phyloP scores from a whole-genome alignment of 2,888 invertebrate genomes.

The Trachelus tabidus region DNA sequence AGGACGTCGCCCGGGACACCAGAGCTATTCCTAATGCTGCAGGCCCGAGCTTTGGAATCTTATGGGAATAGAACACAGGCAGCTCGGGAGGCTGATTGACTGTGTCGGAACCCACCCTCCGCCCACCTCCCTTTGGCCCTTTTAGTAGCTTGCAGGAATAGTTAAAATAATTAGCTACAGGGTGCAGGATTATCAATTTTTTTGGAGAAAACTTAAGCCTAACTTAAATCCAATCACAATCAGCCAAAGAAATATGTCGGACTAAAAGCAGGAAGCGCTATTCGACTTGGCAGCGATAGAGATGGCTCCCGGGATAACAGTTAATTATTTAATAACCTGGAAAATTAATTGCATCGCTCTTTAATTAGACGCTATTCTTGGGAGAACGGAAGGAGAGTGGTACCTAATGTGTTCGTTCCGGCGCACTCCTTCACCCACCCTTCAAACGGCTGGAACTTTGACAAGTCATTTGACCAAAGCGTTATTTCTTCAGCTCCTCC shows the following conservation, averaged over 20 bases:
- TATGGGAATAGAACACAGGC: constrained; percentile 7
- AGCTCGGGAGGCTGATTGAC: background rate
- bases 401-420: too few species aligned
- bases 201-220: constrained; percentile 8
- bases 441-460: background rate
- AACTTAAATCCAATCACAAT: constrained; percentile 30
- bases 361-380: constrained; percentile 42
- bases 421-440: background rate
- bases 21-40: background rate
- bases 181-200: constrained; percentile 47
- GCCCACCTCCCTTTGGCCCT: background rate
- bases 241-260: constrained; percentile 13
- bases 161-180: constrained; percentile 51
- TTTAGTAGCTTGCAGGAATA: constrained; percentile 34
- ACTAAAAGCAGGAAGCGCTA: background rate
- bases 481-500: background rate
- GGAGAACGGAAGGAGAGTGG: background rate
- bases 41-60: background rate
- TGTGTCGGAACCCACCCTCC: background rate
- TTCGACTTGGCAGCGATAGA: constrained; percentile 26
- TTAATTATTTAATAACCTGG: constrained; percentile 62
- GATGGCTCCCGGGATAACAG: constrained; percentile 42
- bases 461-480: background rate
- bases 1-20: background rate
- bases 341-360: constrained; percentile 55